Percentiles rank a stretch among this genome's conserved stretches.
Conservation (phyloP, 2,797 vertebrate species). For the Geotrypetes seraphini region DNA sequence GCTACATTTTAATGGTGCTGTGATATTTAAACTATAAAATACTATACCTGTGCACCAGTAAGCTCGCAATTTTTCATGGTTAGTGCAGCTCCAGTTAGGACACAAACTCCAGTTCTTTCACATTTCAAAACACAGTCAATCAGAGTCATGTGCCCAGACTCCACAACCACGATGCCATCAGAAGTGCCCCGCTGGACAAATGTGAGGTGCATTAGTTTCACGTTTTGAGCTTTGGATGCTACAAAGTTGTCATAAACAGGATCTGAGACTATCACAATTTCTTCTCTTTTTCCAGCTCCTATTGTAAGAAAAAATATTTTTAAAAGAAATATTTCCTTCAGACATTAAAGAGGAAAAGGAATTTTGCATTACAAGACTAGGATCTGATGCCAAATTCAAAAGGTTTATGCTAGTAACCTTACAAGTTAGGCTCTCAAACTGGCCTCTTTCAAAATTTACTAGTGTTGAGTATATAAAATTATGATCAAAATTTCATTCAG, state of each 20-base stretch:
- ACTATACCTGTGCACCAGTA: constrained; percentile 46
- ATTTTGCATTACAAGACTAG: no score
- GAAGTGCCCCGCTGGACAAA: constrained; percentile 47
- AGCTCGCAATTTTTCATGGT: constrained; percentile 35
- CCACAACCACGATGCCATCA: constrained; percentile 49
- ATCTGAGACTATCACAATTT: constrained; percentile 34
- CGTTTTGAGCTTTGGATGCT: constrained; percentile 32
- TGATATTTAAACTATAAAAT: no score
- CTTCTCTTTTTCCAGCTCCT: constrained; percentile 38
- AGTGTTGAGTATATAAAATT: no score
- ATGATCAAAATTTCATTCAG: no score
- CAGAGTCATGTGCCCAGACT: constrained; percentile 48
- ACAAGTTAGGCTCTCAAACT: no score
- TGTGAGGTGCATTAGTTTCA: constrained; percentile 38
- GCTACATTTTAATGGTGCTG: no score
- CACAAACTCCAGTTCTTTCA: constrained; percentile 48
- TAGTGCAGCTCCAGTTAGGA: constrained; percentile 42
- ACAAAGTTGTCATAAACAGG: constrained; percentile 35
- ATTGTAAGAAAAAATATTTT: constrained; percentile 7
- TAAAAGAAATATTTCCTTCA: background rate
- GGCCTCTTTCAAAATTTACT: no score
- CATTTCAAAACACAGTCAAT: constrained; percentile 48
- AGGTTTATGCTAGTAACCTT: no score
- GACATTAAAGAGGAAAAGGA: background rate
- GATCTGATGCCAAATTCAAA: no score